These are phyloP conservation scores for Pantherophis alleghaniensis DNA, from an alignment of 2,797 vertebrate genomes.

Conservation along the genomic window DNA sequence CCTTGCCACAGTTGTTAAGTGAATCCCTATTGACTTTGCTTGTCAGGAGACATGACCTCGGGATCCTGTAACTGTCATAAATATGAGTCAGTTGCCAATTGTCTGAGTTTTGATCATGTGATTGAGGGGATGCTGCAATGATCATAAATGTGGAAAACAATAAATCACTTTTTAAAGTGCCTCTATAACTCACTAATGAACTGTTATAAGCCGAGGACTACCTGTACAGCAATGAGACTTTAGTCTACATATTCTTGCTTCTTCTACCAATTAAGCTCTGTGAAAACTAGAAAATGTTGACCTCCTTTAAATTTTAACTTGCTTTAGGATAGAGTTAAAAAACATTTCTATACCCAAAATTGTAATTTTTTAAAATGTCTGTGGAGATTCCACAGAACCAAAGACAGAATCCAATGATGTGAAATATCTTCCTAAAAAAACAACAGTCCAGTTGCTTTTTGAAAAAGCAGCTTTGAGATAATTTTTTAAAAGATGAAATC, in stretches of 20 bases:
- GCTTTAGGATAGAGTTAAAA: not conserved
- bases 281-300: not conserved
- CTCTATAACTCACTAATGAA: not conserved
- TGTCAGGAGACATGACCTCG: not conserved
- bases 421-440: not conserved
- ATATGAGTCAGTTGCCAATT: not conserved
- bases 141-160: not conserved
- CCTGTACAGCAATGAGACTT: not conserved
- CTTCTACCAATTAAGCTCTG: not conserved
- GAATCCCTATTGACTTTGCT: not conserved
- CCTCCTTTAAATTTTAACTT: not conserved
- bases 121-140: not conserved
- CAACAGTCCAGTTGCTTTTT: not conserved
- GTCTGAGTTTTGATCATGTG: not conserved
- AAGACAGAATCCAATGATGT: not conserved
- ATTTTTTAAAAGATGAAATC: not conserved
- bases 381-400: not conserved
- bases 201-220: not conserved
- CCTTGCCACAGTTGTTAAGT: not conserved
- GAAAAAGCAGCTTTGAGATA: not conserved
- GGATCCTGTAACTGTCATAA: not conserved
- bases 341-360: not conserved
- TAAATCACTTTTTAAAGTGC: not conserved
- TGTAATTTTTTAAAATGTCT: not conserved
- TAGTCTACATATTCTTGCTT: not conserved